A percentile compares a stretch with the other conserved stretches of the same genome.
These are phyloP conservation scores for Australoheros scitulus DNA, from an alignment of 2,113 vertebrate genomes.

Conservation along the genomic window DNA sequence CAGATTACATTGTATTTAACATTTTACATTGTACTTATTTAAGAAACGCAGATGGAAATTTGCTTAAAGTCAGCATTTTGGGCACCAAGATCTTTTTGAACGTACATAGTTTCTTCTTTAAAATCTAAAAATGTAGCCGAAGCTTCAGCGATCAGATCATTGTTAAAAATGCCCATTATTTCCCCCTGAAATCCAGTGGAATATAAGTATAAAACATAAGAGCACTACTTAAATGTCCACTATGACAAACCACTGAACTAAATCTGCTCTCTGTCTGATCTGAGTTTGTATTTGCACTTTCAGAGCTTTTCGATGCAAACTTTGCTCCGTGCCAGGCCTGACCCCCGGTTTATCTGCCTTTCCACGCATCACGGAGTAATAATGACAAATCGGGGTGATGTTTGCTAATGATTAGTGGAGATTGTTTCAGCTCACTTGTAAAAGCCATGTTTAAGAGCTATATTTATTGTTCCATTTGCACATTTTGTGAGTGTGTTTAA, in stretches of 20 bases:
- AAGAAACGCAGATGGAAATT: too few species aligned
- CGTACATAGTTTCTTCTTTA: background rate
- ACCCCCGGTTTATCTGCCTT: slow-evolving; percentile 89
- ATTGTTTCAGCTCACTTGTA: slow-evolving; percentile 97
- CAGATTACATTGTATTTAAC: too few species aligned
- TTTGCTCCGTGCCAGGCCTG: slow-evolving; percentile 69
- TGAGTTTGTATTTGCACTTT: slow-evolving; percentile 53
- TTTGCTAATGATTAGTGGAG: slow-evolving; percentile 97
- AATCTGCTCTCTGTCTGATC: background rate
- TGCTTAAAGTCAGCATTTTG: too few species aligned
- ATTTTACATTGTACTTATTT: too few species aligned
- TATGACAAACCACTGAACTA: background rate
- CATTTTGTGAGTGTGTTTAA: slow-evolving; percentile 85
- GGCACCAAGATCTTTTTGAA: too few species aligned
- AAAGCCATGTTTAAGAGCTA: slow-evolving; percentile 90
- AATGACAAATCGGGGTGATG: slow-evolving; percentile 92
- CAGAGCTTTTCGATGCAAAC: slow-evolving; percentile 34
- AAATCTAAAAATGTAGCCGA: background rate
- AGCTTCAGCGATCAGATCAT: fast-evolving
- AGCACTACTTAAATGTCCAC: background rate
- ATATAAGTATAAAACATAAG: background rate
- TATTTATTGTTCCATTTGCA: slow-evolving; percentile 99
- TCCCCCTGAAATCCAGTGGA: background rate
- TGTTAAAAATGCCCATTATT: background rate
- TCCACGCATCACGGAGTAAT: slow-evolving; percentile 87